A percentile compares a stretch with the other conserved stretches of the same genome.
phyloP scores from a whole-genome alignment of 2,888 invertebrate species.

The Ethmia dodecea region DNA sequence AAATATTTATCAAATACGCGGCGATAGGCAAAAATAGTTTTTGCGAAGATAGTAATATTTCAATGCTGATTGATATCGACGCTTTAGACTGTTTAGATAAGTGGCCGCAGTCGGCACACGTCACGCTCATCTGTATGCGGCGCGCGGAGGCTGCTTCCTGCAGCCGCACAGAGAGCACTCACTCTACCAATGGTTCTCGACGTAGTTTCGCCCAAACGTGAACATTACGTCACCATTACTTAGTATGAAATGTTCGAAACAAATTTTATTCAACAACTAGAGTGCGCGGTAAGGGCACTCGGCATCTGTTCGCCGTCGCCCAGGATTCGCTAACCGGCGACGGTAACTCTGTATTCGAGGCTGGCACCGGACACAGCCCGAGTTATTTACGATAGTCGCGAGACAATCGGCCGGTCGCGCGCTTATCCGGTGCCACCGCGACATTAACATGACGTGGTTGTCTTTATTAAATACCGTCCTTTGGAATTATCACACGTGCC shows the following conservation, averaged over 20 bases:
- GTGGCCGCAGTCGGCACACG: constrained; percentile 37
- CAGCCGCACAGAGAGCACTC: constrained; percentile 37
- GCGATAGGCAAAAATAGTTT: constrained; percentile 29
- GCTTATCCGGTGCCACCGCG: constrained; percentile 71
- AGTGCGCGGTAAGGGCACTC: too few species aligned
- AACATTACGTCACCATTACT: too few species aligned
- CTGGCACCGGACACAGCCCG: constrained; percentile 64
- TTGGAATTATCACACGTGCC: constrained; percentile 65
- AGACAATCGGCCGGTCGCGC: constrained; percentile 69
- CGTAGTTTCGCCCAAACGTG: constrained; percentile 20
- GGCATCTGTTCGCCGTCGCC: too few species aligned
- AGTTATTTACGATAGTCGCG: constrained; percentile 73
- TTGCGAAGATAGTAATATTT: constrained; percentile 35
- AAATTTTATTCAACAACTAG: too few species aligned
- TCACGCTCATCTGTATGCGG: constrained; percentile 67
- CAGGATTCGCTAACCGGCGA: constrained; percentile 51
- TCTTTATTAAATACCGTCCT: constrained; percentile 69
- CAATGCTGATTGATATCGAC: constrained; percentile 33
- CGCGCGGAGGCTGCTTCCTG: constrained; percentile 68
- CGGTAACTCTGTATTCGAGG: constrained; percentile 63
- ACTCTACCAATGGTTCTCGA: constrained; percentile 34
- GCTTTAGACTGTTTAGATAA: constrained; percentile 34
- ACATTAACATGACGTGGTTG: constrained; percentile 73
- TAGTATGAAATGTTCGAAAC: too few species aligned
- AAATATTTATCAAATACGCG: constrained; percentile 50